Evolutionary conservation across 35 echinoderm and acorn worm genomes (phyloP).

Genomic region (Ophiothrix spiculata): DNA sequence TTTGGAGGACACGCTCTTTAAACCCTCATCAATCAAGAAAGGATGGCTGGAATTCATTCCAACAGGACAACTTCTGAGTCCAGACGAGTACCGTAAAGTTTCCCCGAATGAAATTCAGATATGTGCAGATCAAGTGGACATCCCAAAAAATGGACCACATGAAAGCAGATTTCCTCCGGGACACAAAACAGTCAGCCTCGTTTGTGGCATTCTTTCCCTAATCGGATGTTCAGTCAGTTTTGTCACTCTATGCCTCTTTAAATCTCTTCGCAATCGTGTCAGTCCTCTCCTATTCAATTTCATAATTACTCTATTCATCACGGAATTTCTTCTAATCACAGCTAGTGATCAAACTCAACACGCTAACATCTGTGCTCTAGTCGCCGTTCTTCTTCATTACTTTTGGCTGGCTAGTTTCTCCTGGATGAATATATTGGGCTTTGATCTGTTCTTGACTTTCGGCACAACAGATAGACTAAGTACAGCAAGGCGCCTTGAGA

Average conservation of each 20-base stretch:
- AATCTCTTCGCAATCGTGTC: not conserved
- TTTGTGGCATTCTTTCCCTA: not conserved
- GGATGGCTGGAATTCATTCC: not conserved
- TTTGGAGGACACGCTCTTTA: not conserved
- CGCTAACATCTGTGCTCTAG: not conserved
- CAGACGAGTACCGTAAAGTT: not conserved
- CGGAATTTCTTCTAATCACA: not conserved
- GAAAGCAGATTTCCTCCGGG: not conserved
- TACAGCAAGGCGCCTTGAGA: not conserved
- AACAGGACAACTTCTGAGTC: not conserved
- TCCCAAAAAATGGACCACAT: not conserved
- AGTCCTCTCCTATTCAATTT: not conserved
- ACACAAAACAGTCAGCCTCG: not conserved
- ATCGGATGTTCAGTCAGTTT: not conserved
- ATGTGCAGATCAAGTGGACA: not conserved
- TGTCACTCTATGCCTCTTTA: not conserved
- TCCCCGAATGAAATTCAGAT: not conserved
- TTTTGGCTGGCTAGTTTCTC: not conserved
- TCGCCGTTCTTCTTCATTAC: not conserved
- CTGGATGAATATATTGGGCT: not conserved
- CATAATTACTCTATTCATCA: not conserved
- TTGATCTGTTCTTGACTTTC: not conserved
- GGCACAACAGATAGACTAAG: not conserved
- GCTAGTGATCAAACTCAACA: not conserved
- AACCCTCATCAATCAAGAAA: not conserved